Evolutionary conservation across 2,113 vertebrate species (phyloP), one percentile per base, ranked within the genome.

Genomic region (Serranochromis macrocephalus): DNA sequence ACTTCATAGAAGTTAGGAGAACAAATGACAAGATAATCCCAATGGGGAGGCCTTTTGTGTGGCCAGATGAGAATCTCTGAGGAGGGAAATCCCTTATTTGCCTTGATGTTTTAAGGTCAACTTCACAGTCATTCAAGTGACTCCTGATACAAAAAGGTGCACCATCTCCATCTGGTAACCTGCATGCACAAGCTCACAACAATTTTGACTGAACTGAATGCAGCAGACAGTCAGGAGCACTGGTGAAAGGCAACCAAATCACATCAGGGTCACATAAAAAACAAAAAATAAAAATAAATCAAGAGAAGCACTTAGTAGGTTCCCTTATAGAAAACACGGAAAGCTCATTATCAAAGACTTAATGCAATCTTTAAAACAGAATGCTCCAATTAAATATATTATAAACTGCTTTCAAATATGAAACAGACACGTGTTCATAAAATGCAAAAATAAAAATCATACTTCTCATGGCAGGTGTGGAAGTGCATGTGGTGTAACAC

Each of bases 1-100:
- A 97, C 96, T 97, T 97, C 96, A 97, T 96, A 96, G 96, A 97
- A 97, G 96, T 97, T 95, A 97, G 94, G 95, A 95, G 94, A 95
- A 95, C 91, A 91, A 94, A 92, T 94, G 93, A 95, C 94, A 91
- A 94, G 93, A 95, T 95, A 93, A 95, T 95, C 95, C 94, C 95
- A 95, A 94, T 95, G 94, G 94, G 94, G 94, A 96, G 93, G 94
- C 94, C 88, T 93, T 95, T 90, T 88, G 88, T 75, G 91, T 89
- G 93, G 93, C 94, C 92, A 84, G 94, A 94, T 47, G 57, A 92
- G 92, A 95, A 54, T 81, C 84, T 93, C 89, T 91, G 92, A 92
- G 91, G 90, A 96, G 93, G 91, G 90, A 92, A 95, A 88, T 58
- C 38, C 54, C 83, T 31, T 79, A 24, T 47, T 53, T 49, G 54